Evolutionary conservation across 1,140 invertebrate genomes (phyloP), one percentile per base, ranked within the genome.

Genomic region (Drosophila teissieri): DNA sequence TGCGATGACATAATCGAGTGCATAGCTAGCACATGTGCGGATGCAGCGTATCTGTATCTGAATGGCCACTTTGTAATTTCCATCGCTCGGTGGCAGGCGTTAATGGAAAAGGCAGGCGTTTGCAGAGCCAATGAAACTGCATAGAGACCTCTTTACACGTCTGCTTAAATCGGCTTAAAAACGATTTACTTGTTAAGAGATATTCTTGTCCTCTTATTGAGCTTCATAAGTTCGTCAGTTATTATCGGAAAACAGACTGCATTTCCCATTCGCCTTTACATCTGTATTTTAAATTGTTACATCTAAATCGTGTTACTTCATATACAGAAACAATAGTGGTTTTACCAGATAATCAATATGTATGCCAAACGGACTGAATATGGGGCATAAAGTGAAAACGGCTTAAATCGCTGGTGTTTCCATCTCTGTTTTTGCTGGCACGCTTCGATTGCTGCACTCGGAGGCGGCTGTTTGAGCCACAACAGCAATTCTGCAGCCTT

Each of bases 381-480:
- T 17, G 17, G 19, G 24, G n/a, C 4, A 55, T 2, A 15, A 22
- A 8, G 7, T 8, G 34, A 14, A 14, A 11, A 39, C 12, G 31
- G 31, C 31, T 31, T 31, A 31, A 31, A 31, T 7, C 31, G 31
- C 27, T 31, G 10, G 34, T 31, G 37, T 54, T 19, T 46, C 15
- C 12, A 22, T 24, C 57, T 56, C 49, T 61, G 61, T 84, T 72
- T 72, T 77, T 57, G 72, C 70, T 80, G 72, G 61, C 54, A 80
- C 62, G 80, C 80, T 76, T 73, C 65, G 61, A 64, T 84, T 61
- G 51, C 63, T 69, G 34, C 63, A 34, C 53, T 69, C 64, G 58
- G 11, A 53, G 14, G 48, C 36, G 62, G 44, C 42, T 34, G 42
- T 45, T 76, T 79, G 76, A 79, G 64, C 78, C 62, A 53, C 60